Percentiles rank a stretch among this genome's conserved stretches.
These are phyloP conservation scores for Phorcus lineatus DNA, from an alignment of 2,888 invertebrate species.

Conservation along the genomic window DNA sequence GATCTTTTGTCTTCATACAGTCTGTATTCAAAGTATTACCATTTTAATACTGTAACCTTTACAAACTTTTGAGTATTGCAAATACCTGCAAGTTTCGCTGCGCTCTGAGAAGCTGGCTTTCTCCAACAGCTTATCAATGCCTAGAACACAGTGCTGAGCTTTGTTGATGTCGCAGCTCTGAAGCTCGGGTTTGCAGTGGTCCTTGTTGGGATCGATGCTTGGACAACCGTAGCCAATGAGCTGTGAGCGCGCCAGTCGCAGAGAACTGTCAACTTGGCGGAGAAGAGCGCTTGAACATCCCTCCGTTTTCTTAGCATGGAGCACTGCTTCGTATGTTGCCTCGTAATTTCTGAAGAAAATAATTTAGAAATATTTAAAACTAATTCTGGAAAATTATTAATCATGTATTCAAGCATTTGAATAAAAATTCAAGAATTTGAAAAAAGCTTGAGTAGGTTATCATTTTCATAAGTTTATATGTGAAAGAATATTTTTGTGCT, in stretches of 20 bases:
- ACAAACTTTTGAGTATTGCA: too few relatives aligned
- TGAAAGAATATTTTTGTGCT: too few relatives aligned
- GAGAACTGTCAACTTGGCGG: neutral
- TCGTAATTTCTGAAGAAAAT: neutral
- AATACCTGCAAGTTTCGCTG: neutral
- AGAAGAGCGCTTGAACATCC: neutral
- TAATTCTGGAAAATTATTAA: too few relatives aligned
- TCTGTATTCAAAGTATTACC: too few relatives aligned
- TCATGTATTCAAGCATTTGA: too few relatives aligned
- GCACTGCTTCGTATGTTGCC: neutral
- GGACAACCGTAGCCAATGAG: slow-evolving; percentile 18
- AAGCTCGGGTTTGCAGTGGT: neutral
- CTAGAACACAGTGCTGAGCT: neutral
- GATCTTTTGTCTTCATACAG: too few relatives aligned
- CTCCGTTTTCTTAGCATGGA: neutral
- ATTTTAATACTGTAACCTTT: too few relatives aligned
- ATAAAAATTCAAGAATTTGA: too few relatives aligned
- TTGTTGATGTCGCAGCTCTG: neutral
- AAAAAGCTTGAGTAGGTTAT: too few relatives aligned
- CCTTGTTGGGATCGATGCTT: neutral
- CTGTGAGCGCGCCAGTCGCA: neutral
- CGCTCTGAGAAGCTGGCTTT: neutral
- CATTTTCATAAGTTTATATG: too few relatives aligned
- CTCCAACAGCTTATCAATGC: neutral
- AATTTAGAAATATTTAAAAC: neutral